Conservation (phyloP, 2,888 invertebrate genomes). For the Mythimna albipuncta region DNA sequence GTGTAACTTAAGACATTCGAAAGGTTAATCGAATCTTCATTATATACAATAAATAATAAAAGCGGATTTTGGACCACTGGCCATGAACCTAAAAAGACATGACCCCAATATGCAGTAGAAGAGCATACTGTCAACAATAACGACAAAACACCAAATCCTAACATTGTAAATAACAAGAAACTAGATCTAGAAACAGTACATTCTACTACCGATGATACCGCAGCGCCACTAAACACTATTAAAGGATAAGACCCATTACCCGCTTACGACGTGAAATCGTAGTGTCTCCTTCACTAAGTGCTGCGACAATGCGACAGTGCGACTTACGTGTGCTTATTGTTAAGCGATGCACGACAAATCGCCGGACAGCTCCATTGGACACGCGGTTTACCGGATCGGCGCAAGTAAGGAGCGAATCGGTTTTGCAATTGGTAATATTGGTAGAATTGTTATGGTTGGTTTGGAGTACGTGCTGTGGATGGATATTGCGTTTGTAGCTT, state of each 20-base stretch:
- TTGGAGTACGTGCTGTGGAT: conserved; percentile 9
- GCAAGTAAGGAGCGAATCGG: conserved; percentile 63
- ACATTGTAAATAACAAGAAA: not conserved
- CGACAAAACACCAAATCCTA: not conserved
- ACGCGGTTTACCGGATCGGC: conserved; percentile 69
- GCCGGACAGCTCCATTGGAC: conserved; percentile 72
- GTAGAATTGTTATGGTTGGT: conserved; percentile 34
- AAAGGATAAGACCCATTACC: conserved; percentile 36
- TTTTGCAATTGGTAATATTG: conserved; percentile 41
- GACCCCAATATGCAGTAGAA: not conserved
- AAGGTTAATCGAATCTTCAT: not conserved
- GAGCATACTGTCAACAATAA: not conserved
- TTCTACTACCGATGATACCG: conserved; percentile 4
- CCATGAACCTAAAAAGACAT: not conserved
- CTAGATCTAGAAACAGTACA: not conserved
- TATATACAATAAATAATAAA: not conserved
- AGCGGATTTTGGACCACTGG: not conserved
- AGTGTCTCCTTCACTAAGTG: conserved; percentile 60
- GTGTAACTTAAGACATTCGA: too few species aligned
- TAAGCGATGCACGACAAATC: conserved; percentile 76
- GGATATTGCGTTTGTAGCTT: conserved; percentile 13
- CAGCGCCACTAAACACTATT: conserved; percentile 26
- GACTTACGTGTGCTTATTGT: conserved; percentile 75
- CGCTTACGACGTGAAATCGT: conserved; percentile 61
- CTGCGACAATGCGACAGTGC: conserved; percentile 28